A percentile compares a stretch with the other conserved stretches of the same genome.
phyloP scores from a whole-genome alignment of 1,140 invertebrate species.

The Trachymyrmex septentrionalis region DNA sequence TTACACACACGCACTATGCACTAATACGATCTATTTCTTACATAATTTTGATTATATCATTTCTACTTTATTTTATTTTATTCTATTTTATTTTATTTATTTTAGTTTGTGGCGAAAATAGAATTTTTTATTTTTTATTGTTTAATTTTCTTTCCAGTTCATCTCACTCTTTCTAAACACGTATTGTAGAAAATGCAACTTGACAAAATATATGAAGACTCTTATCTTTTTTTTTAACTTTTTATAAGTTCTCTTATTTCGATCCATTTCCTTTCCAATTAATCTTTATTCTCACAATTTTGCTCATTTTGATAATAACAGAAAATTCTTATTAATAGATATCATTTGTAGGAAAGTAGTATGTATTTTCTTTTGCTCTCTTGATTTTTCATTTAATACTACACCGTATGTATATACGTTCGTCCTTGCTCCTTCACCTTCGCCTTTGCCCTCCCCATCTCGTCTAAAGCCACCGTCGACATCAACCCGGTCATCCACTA shows the following conservation, averaged over 20 bases:
- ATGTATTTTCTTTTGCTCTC: background rate
- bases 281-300: background rate
- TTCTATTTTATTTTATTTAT: background rate
- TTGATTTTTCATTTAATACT: background rate
- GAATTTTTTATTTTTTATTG: background rate
- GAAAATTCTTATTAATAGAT: slow-evolving; percentile 9
- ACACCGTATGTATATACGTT: background rate
- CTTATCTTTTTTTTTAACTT: background rate
- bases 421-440: slow-evolving; percentile 15
- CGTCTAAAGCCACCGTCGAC: slow-evolving; percentile 55
- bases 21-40: background rate
- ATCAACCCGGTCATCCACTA: slow-evolving; percentile 29
- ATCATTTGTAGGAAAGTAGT: background rate
- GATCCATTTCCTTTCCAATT: background rate
- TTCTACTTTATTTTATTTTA: background rate
- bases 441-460: slow-evolving; percentile 62
- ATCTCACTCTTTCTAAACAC: background rate
- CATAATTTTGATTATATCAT: background rate
- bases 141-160: background rate
- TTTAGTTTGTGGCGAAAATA: background rate
- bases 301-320: slow-evolving; percentile 1
- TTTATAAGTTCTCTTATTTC: background rate
- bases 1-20: background rate
- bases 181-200: background rate
- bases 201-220: background rate